Evolutionary conservation across 2,888 invertebrate species (phyloP).

Genomic region (Leptinotarsa tumamoca): DNA sequence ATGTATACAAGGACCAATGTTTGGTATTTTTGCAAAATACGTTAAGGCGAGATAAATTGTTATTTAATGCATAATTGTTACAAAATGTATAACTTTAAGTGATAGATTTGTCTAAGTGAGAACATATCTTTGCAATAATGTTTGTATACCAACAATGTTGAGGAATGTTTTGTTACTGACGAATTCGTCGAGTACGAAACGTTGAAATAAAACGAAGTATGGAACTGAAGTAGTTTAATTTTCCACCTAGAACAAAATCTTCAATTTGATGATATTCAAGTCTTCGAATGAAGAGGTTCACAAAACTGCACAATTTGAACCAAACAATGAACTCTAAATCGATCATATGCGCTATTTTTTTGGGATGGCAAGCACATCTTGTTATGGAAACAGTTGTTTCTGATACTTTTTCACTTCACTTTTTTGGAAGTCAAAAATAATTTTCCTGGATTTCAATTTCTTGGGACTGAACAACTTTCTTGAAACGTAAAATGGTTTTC

Average conservation of each 20-base stretch:
- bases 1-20: slow-evolving; percentile 19
- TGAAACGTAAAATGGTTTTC: not conserved
- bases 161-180: slow-evolving; percentile 32
- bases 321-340: too few relatives aligned
- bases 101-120: slow-evolving; percentile 22
- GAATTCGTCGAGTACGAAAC: slow-evolving; percentile 20
- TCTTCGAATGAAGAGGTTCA: too few relatives aligned
- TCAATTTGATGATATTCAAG: too few relatives aligned
- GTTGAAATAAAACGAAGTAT: slow-evolving; percentile 37
- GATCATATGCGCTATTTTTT: too few relatives aligned
- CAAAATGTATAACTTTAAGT: slow-evolving; percentile 20
- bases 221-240: not conserved
- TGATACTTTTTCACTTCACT: too few relatives aligned
- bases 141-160: slow-evolving; percentile 27
- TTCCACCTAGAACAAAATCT: not conserved
- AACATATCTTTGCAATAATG: slow-evolving; percentile 37
- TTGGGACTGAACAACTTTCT: too few relatives aligned
- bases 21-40: slow-evolving; percentile 20
- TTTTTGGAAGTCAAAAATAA: too few relatives aligned
- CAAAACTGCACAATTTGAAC: too few relatives aligned
- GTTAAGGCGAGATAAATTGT: slow-evolving; percentile 15
- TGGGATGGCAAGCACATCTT: too few relatives aligned
- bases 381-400: too few relatives aligned
- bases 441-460: too few relatives aligned
- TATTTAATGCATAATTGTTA: slow-evolving; percentile 20